Evolutionary conservation across 2,888 invertebrate species (phyloP), one percentile per base, ranked within the genome.

Genomic region (Neria commutata): DNA sequence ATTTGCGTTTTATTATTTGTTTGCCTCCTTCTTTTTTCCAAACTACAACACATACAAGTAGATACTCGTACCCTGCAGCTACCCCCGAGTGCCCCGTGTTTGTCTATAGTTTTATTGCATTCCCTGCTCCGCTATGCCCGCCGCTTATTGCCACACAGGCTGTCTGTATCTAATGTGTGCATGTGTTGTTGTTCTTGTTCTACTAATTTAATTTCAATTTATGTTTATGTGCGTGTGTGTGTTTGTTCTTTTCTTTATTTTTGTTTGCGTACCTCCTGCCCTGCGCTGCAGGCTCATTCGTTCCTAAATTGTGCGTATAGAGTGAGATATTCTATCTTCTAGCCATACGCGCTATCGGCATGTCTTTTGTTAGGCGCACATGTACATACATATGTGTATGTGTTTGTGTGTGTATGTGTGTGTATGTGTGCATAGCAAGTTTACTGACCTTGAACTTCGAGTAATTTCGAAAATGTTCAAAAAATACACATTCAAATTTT

Each of bases 361-460:
- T 37, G n/a, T 37, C 14, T n/a, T 4, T 37, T 8, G n/a, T n/a
- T 14, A n/a, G 17, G 42, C 17, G 42, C 16, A n/a, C 8, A 5
- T 42, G 4, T 37, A 14, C 17, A 6, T 19, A 21, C 21, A 19
- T 29, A 14, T 42, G 14, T 19, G 42, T 42, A 19, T 29, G 21
- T 42, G 14, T 42, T 8, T 46, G 37, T 42, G 3, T n/a, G 23
- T 37, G 25, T 55, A 23, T 54, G 16, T n/a, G 52, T 66, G 70
- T 68, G 69, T 71, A 71, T 68, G 71, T 73, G 73, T 68, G 72
- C 68, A 69, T 67, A 69, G 73, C 71, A 75, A 77, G 77, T 79
- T 79, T 79, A 79, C 79, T 80, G 77, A 79, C 79, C 79, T 79
- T 79, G 79, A 79, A 79, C 79, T 79, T 79, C 78, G 73, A 73